Base-by-base conservation (phyloP, 1,140 invertebrate genomes). In the Brachionus koreanus region DNA sequence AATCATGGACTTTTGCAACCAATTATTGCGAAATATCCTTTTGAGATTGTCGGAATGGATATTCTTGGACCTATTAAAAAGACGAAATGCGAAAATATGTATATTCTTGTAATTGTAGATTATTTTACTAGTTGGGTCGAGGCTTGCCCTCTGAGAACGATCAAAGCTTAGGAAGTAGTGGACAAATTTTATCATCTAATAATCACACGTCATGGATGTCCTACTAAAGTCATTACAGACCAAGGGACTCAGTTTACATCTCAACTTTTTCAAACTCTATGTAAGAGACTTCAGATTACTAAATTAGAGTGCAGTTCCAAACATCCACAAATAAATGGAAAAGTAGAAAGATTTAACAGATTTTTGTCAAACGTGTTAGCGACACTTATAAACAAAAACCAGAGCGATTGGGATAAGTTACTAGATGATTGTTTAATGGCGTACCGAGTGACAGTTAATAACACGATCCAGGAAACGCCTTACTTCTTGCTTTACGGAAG, bases 111-210 rank as follows among this genome's bases (percentile, higher is more conserved):
- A 4, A 67, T 87, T 13, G 79, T 83, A 46, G 87, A 88, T 83
- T 82, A 84, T 83, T 90, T 89, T 82, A 89, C 85, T 2, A 89
- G 87, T 79, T 89, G 85, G 85, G 82, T 85, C 1, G 87, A 89
- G 83, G 85, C 84, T n/a, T 85, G 85, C 74, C 76, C 86, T 0
- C 83, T 89, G 10, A 86, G 86, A 7, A 85, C 89, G 83, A 86
- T 88, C 82, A 85, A 87, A 67, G 86, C 87, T 0, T 35, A 79
- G 33, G 87, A 86, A 3, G 83, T 88, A 9, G 88, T 86, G 1
- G 83, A 86, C n/a, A 84, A 83, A 2, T 84, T 89, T 2, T 77
- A 85, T 39, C 83, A 88, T 16, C 81, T 86, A 5, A 76, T 89
- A 7, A 74, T 86, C 7, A 65, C 85, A n/a, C 39, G 69, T 2